These are phyloP conservation scores for Ischnus inquisitorius DNA, from an alignment of 2,888 invertebrate species.

Conservation along the genomic window DNA sequence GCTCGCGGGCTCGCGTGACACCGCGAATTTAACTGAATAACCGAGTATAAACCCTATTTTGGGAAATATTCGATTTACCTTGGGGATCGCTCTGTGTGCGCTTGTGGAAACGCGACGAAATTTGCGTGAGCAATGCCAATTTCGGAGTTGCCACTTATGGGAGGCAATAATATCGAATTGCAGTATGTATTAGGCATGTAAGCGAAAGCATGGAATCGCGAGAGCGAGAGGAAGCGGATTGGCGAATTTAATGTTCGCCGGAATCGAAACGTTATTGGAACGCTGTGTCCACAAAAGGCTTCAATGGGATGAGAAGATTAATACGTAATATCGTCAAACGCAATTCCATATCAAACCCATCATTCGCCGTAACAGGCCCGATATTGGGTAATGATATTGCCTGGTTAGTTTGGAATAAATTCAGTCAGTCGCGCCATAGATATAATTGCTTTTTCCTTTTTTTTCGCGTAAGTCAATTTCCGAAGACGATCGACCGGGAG, in stretches of 20 bases:
- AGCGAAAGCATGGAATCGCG: constrained; percentile 11
- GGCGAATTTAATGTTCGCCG: constrained; percentile 35
- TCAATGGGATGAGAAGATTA: background rate
- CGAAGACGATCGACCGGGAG: constrained; percentile 48
- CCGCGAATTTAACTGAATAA: constrained; percentile 44
- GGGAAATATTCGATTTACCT: constrained; percentile 29
- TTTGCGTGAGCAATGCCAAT: constrained; percentile 5
- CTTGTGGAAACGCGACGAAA: constrained; percentile 5
- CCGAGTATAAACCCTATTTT: constrained; percentile 30
- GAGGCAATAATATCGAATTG: constrained; percentile 39
- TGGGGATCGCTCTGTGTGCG: background rate
- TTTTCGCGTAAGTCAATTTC: constrained; percentile 36
- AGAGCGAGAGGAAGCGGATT: background rate
- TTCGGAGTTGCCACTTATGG: constrained; percentile 41
- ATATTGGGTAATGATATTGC: background rate
- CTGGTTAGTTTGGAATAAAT: background rate
- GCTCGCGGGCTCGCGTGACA: constrained; percentile 18
- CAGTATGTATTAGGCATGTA: constrained; percentile 45
- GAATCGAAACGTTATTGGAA: constrained; percentile 40
- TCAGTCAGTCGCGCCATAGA: background rate
- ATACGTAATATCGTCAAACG: constrained; percentile 22
- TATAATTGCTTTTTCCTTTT: constrained; percentile 43
- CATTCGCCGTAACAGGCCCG: background rate
- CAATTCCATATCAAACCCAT: constrained; percentile 2
- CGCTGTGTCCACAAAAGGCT: constrained; percentile 41